Base-by-base conservation (phyloP, 2,888 invertebrate genomes). In the Andrena bicolor region DNA sequence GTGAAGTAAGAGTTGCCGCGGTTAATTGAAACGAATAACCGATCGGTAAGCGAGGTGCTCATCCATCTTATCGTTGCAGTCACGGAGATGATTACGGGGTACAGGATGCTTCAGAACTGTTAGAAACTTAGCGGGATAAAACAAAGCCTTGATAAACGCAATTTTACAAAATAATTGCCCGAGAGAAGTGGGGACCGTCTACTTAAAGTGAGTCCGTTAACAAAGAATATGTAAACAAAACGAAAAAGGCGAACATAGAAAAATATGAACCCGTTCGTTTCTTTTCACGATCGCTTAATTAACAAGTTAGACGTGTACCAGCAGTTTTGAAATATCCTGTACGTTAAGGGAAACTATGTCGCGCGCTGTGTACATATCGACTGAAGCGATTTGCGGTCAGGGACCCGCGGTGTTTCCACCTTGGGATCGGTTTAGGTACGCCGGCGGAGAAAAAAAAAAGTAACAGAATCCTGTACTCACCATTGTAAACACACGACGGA, bases 401-500 rank as follows among this genome's bases (percentile, higher is more conserved):
- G 58, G 53, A 41, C 64, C 49, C 61, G 51, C 20, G 56, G 6
- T 2, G 26, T 8, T 63, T 16, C 49, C 63, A 20, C 69, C 32
- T 71, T 48, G 48, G 4, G 60, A 76, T 71, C 49, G 20, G 30
- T 64, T 58, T 66, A 60, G 20, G 41, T 41, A 28, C 20, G 41
- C 74, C n/a, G 23, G 41, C 61, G 65, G 56, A 83, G 28, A 2
- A 63, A 65, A 71, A 51, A n/a, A 48, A 58, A 76, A 83, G 28
- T 48, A 51, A 51, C 7, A 75, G 72, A 81, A n/a, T 66, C 51
- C 61, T 20, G 60, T 70, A 86, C 88, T 88, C 63, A 88, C 88
- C 88, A 88, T 88, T 30, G 63, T 85, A 75, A 80, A 78, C 79
- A 76, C 63, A 65, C 49, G 71, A 28, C 51, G 65, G n/a, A 69